Conservation (phyloP, 2,888 invertebrate genomes). For the Zygogramma bicolorata region DNA sequence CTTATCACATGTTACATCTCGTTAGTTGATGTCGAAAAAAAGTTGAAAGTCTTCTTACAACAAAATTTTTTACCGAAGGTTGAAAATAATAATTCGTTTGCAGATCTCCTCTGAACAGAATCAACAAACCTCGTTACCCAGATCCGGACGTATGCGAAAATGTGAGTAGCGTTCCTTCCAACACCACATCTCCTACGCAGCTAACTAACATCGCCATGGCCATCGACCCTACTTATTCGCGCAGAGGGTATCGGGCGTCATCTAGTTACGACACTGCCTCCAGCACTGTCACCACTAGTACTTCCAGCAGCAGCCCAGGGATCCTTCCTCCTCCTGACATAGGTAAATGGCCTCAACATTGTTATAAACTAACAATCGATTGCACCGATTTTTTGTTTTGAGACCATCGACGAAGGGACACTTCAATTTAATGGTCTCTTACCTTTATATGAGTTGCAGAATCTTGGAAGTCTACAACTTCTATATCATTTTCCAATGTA, state of each 20-base stretch:
- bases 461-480: no score
- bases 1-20: no score
- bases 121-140: slow-evolving; percentile 61
- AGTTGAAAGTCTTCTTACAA: no score
- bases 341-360: background rate
- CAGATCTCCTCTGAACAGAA: slow-evolving; percentile 57
- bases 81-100: background rate
- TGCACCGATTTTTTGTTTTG: no score
- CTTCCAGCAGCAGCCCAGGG: slow-evolving; percentile 62
- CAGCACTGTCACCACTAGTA: slow-evolving; percentile 60
- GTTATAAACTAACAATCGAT: no score
- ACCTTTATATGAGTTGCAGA: no score
- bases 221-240: slow-evolving; percentile 75
- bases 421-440: no score
- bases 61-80: background rate
- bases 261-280: slow-evolving; percentile 62
- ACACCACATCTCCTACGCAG: slow-evolving; percentile 57
- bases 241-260: slow-evolving; percentile 57
- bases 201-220: slow-evolving; percentile 75
- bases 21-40: no score
- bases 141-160: slow-evolving; percentile 58
- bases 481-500: no score
- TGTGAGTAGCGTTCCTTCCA: slow-evolving; percentile 45
- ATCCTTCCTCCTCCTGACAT: slow-evolving; percentile 29
- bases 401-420: no score